Evolutionary conservation across 1,140 invertebrate genomes (phyloP).

Genomic region (Thaumetopoea pityocampa): DNA sequence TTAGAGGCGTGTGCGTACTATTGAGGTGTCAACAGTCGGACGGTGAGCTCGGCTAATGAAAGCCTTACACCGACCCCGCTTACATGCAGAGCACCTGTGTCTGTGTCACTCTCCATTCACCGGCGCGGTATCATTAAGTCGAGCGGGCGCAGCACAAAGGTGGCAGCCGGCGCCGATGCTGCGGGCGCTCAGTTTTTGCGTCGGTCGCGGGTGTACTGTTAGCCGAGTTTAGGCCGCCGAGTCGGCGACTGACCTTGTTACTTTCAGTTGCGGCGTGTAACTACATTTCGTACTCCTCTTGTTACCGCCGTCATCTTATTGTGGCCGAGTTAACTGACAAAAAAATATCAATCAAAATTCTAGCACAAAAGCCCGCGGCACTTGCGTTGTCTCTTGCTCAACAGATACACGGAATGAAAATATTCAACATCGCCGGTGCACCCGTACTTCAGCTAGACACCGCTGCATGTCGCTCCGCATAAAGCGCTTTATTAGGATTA

Average conservation of each 20-base stretch:
- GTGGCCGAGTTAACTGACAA: constrained; percentile 67
- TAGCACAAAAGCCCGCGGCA: constrained; percentile 69
- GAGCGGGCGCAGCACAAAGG: constrained; percentile 56
- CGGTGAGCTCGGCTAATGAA: constrained; percentile 43
- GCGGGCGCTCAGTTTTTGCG: constrained; percentile 56
- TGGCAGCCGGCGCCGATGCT: constrained; percentile 43
- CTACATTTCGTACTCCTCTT: constrained; percentile 70
- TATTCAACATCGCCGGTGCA: constrained; percentile 27
- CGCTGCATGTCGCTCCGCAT: constrained; percentile 15
- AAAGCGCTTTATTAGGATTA: constrained; percentile 33
- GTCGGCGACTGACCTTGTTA: constrained; percentile 70
- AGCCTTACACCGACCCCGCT: constrained; percentile 39
- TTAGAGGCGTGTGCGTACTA: constrained; percentile 6
- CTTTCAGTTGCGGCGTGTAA: constrained; percentile 70
- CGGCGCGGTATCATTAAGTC: constrained; percentile 60
- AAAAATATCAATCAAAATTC: constrained; percentile 76
- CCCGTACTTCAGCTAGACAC: constrained; percentile 16
- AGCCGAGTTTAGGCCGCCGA: constrained; percentile 61
- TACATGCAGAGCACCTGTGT: constrained; percentile 18
- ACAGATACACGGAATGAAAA: constrained; percentile 37
- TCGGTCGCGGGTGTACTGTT: constrained; percentile 55
- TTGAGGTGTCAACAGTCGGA: constrained; percentile 15
- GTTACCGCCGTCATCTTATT: constrained; percentile 70
- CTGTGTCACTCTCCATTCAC: constrained; percentile 47
- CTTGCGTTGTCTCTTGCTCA: constrained; percentile 42